Conservation (phyloP, 2,888 invertebrate genomes). For the Maniola hyperantus region DNA sequence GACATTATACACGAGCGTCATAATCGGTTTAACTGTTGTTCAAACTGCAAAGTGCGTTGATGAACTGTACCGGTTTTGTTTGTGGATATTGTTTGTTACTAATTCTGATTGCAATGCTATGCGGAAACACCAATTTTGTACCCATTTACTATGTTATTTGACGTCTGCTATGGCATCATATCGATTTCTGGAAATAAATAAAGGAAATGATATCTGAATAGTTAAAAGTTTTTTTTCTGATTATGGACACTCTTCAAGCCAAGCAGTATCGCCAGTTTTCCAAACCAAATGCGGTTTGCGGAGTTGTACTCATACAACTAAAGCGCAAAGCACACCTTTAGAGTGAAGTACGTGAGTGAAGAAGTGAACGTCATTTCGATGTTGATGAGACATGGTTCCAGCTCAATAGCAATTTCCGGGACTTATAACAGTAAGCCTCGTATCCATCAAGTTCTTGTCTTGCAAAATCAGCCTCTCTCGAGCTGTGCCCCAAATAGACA, state of each 20-base stretch:
- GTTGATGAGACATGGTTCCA: no score
- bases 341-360: no score
- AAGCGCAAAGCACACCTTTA: no score
- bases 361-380: no score
- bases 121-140: background rate
- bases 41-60: conserved; percentile 6
- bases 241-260: no score
- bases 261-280: no score
- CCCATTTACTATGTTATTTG: background rate
- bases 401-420: no score
- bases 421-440: conserved; percentile 5
- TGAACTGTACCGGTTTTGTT: background rate
- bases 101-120: background rate
- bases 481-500: conserved; percentile 37
- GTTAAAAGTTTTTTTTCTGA: no score
- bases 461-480: conserved; percentile 17
- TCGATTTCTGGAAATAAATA: no score
- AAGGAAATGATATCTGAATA: no score
- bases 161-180: background rate
- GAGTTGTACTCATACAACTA: no score
- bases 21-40: conserved; percentile 37
- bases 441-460: conserved; percentile 4
- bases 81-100: background rate
- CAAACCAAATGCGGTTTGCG: no score
- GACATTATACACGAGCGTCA: conserved; percentile 37